Evolutionary conservation across 1,140 invertebrate species (phyloP), one percentile per base, ranked within the genome.

Genomic region (Sycobia sp.): DNA sequence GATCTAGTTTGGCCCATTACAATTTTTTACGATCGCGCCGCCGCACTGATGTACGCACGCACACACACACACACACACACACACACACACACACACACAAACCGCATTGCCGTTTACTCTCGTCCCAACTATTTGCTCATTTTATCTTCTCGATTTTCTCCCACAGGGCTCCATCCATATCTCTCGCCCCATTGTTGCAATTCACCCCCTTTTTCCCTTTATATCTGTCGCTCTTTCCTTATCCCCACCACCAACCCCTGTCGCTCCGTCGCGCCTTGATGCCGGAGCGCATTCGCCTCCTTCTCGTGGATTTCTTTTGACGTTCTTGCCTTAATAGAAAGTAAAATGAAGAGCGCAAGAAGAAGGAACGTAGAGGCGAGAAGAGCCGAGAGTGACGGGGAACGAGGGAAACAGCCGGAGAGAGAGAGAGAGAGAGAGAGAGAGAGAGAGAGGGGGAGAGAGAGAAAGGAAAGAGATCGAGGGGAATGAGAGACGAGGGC

Each of bases 401-500:
- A 20, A 73, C 72, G 36, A 72, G 63, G 71, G 71, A 41, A 18
- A 41, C 16, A 8, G 18, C 16, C 8, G 22, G 11, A 25, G 20
- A 49, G 39, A 50, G 32, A 54, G 57, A 65, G 29, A 55, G 16
- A 58, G 49, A 66, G 34, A 11, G 29, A 36, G 29, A 29, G 49
- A 46, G 22, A 38, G 25, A 32, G 34, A 53, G 54, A 65, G 53
- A 54, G 36, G 53, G 16, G 34, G 38, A 67, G 46, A 43, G 59
- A 49, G 29, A 32, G 39, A 53, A 39, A 49, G 27, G 60, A 53
- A 57, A 16, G 32, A n/a, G 41, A 41, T 67, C 43, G 34, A 13
- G 25, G 34, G 64, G 61, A 56, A 47, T 41, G 20, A 58, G 27
- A 67, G 68, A 66, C 49, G 65, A 68, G 69, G 70, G 68, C 65